phyloP scores from a whole-genome alignment of 1,140 invertebrate species.

The Radopholus similis region DNA sequence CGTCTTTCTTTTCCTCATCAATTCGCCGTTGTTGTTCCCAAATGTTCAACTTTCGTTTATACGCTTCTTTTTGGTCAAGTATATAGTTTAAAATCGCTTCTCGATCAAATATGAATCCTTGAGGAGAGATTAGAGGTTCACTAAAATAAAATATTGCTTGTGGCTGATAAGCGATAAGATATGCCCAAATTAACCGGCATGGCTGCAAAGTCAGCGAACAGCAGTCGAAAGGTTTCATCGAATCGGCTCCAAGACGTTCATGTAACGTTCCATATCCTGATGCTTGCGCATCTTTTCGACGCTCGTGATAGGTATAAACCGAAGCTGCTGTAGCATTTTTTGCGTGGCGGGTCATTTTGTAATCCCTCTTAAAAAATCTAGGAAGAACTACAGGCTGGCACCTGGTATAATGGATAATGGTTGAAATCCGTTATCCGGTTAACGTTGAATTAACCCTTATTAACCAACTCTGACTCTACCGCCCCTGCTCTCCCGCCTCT shows the following conservation, averaged over 20 bases:
- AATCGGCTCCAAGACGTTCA: slow-evolving; percentile 84
- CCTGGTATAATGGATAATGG: too few relatives aligned
- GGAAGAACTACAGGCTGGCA: too few relatives aligned
- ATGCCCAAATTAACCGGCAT: slow-evolving; percentile 66
- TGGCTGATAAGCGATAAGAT: neutral
- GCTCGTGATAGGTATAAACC: slow-evolving; percentile 96
- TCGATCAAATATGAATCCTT: slow-evolving; percentile 93
- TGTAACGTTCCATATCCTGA: slow-evolving; percentile 66
- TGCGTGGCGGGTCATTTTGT: slow-evolving; percentile 73
- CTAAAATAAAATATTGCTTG: slow-evolving; percentile 34
- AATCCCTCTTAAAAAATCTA: too few relatives aligned
- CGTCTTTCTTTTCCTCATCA: slow-evolving; percentile 45
- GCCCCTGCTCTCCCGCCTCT: neutral
- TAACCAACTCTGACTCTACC: too few relatives aligned
- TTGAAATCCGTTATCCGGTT: too few relatives aligned
- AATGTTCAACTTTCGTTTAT: slow-evolving; percentile 81
- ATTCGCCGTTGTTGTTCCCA: slow-evolving; percentile 74
- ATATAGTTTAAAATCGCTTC: slow-evolving; percentile 94
- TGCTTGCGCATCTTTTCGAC: slow-evolving; percentile 85
- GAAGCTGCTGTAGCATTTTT: slow-evolving; percentile 95
- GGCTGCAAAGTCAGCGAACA: slow-evolving; percentile 94
- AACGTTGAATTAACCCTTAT: too few relatives aligned
- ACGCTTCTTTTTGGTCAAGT: slow-evolving; percentile 87
- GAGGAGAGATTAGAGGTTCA: slow-evolving; percentile 67
- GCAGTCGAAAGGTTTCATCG: slow-evolving; percentile 94